phyloP scores from a whole-genome alignment of 2,888 invertebrate species.

The Megalurothrips usitatus region DNA sequence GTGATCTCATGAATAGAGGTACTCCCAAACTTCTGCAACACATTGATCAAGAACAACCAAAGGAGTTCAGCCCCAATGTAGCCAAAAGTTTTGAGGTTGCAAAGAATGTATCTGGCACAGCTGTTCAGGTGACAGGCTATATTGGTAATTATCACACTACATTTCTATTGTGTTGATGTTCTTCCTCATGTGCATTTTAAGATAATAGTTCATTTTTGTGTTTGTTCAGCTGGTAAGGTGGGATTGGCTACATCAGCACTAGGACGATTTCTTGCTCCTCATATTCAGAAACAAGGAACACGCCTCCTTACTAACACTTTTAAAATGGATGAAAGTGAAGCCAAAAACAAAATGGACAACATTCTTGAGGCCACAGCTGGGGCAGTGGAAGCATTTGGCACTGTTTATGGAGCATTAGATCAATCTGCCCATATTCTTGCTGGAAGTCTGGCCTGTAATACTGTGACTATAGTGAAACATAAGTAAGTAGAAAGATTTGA shows the following conservation, averaged over 20 bases:
- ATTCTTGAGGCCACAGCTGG: constrained; percentile 64
- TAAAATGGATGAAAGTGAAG: constrained; percentile 53
- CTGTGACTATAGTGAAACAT: constrained; percentile 67
- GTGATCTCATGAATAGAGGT: constrained; percentile 55
- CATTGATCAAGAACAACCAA: constrained; percentile 50
- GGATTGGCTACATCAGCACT: constrained; percentile 63
- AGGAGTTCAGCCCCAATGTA: constrained; percentile 54
- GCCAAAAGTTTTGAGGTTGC: constrained; percentile 58
- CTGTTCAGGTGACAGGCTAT: constrained; percentile 64
- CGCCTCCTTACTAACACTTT: constrained; percentile 54
- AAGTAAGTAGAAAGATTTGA: constrained; percentile 52
- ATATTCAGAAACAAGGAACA: constrained; percentile 60
- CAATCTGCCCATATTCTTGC: constrained; percentile 64
- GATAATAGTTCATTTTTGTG: constrained; percentile 32
- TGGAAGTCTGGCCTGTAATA: constrained; percentile 61
- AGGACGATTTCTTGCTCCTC: constrained; percentile 63
- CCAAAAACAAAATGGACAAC: constrained; percentile 54
- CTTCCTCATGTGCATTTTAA: neutral
- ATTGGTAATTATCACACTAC: constrained; percentile 49
- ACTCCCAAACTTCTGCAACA: constrained; percentile 59
- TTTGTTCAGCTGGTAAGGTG: constrained; percentile 52
- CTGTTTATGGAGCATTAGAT: constrained; percentile 66
- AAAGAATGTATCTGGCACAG: constrained; percentile 60
- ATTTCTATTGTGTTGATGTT: neutral
- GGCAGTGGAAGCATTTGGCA: constrained; percentile 65